Evolutionary conservation across 2,797 vertebrate genomes (phyloP).

Genomic region (Cheirogaleus major): DNA sequence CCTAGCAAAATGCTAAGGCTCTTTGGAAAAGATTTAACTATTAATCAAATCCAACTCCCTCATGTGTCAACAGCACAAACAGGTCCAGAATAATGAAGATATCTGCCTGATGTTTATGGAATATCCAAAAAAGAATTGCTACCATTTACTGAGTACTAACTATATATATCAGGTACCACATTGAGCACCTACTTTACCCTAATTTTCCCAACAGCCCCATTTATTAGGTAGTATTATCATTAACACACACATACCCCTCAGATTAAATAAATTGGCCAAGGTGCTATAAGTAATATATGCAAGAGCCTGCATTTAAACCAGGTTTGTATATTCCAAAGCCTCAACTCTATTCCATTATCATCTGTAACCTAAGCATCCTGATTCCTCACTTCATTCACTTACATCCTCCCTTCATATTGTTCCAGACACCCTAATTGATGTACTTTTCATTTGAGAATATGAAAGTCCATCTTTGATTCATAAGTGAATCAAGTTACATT

Average conservation of each 20-base stretch:
- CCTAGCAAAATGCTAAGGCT: not conserved
- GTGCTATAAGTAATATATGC: not conserved
- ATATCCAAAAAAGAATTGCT: not conserved
- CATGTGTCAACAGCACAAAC: not conserved
- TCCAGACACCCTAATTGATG: not conserved
- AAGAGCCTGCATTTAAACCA: constrained; percentile 8
- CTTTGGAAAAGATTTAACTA: constrained; percentile 26
- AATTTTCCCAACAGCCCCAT: not conserved
- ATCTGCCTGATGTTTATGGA: not conserved
- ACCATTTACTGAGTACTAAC: not conserved
- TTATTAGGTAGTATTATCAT: no score
- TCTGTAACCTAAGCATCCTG: not conserved
- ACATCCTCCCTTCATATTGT: not conserved
- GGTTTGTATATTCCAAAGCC: not conserved
- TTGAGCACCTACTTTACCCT: not conserved
- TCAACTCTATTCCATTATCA: not conserved
- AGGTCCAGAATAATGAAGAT: not conserved
- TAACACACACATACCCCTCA: not conserved
- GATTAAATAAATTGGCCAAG: not conserved
- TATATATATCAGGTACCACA: not conserved
- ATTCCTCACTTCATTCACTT: not conserved
- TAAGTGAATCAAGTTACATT: constrained; percentile 24
- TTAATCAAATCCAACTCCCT: not conserved
- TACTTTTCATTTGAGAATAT: constrained; percentile 10
- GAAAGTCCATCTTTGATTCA: constrained; percentile 30